phyloP scores from a whole-genome alignment of 2,113 vertebrate species.

The Panurus biarmicus region DNA sequence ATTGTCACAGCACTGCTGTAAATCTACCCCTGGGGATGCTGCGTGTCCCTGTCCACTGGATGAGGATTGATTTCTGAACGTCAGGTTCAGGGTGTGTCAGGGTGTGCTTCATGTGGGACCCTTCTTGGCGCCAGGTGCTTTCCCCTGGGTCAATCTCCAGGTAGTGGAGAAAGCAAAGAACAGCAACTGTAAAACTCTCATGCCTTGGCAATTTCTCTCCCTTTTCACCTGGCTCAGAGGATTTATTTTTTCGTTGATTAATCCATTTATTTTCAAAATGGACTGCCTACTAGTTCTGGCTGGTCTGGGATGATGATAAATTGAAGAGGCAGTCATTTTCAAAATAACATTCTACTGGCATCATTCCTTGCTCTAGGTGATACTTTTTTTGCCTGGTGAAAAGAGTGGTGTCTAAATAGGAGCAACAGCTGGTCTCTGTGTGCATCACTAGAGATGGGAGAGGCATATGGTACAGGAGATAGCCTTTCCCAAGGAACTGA shows the following conservation, averaged over 20 bases:
- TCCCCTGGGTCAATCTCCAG: background rate
- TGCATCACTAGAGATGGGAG: background rate
- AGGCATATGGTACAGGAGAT: background rate
- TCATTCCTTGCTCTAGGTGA: background rate
- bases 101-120: background rate
- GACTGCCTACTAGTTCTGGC: background rate
- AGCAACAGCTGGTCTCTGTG: background rate
- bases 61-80: background rate
- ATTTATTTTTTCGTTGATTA: background rate
- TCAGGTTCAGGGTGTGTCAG: too few relatives aligned
- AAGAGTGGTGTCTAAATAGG: background rate
- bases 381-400: background rate
- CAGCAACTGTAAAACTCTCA: background rate
- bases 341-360: background rate
- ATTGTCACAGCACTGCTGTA: background rate
- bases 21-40: background rate
- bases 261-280: background rate
- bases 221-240: background rate
- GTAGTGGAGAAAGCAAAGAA: background rate
- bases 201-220: background rate
- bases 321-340: background rate
- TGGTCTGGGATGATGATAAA: background rate
- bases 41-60: rapidly evolving
- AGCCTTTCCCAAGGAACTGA: background rate
- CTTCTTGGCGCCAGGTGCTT: background rate